Evolutionary conservation across 2,888 invertebrate species (phyloP).

Genomic region (Agrochola lychnidis): DNA sequence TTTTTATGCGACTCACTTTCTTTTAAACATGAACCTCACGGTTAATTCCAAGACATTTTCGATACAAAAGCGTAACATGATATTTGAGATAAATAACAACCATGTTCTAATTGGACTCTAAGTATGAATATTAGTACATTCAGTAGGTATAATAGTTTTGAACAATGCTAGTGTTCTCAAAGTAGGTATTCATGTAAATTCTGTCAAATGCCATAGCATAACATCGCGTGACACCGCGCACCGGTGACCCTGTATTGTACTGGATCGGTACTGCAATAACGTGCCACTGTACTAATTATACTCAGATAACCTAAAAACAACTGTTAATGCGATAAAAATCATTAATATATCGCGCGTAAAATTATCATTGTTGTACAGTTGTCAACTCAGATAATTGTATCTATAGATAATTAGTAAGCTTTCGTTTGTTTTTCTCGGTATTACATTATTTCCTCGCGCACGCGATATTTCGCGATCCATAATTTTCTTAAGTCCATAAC

Average conservation of each 20-base stretch:
- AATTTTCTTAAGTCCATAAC: neutral
- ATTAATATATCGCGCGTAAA: conserved; percentile 4
- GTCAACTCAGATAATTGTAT: conserved; percentile 23
- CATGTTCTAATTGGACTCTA: conserved; percentile 16
- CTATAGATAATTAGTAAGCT: neutral
- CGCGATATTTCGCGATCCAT: conserved; percentile 9
- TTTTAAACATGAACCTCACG: conserved; percentile 10
- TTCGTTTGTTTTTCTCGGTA: neutral
- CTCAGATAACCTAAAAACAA: conserved; percentile 50
- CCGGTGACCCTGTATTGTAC: conserved; percentile 60
- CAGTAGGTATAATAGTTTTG: neutral
- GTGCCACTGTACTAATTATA: conserved; percentile 41
- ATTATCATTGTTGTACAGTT: conserved; percentile 22
- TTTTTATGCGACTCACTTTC: conserved; percentile 19
- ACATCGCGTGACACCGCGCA: conserved; percentile 67
- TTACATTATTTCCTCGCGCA: conserved; percentile 1
- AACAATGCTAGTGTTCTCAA: conserved; percentile 31
- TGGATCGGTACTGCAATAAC: conserved; percentile 48
- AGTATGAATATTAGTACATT: conserved; percentile 2
- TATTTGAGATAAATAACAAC: conserved; percentile 16
- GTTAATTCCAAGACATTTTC: neutral
- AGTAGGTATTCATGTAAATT: conserved; percentile 55
- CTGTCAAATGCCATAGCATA: conserved; percentile 49
- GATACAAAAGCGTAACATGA: neutral
- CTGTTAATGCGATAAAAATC: conserved; percentile 35